phyloP scores from a whole-genome alignment of 2,113 vertebrate species.

The Pachypanchax playfairii region DNA sequence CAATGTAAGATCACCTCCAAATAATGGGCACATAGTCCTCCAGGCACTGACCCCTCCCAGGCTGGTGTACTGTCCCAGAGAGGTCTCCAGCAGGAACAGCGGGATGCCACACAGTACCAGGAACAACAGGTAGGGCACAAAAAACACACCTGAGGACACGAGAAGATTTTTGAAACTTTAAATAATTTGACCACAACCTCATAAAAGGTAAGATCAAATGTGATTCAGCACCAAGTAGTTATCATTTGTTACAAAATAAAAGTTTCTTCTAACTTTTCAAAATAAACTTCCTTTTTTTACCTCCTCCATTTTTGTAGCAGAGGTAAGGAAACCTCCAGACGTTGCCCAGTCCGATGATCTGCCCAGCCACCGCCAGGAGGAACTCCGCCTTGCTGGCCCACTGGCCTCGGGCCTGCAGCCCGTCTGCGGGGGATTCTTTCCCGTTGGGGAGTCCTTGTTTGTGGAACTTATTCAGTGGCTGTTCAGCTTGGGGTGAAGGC shows the following conservation, averaged over 20 bases:
- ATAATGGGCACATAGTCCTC: constrained; percentile 75
- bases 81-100: constrained; percentile 80
- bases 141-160: constrained; percentile 74
- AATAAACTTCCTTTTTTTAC: no score
- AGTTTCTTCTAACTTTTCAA: not conserved
- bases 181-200: no score
- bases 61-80: constrained; percentile 78
- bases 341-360: constrained; percentile 79
- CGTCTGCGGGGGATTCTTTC: constrained; percentile 20
- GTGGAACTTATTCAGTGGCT: constrained; percentile 30
- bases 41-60: constrained; percentile 78
- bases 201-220: not conserved
- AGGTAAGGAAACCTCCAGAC: constrained; percentile 80
- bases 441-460: constrained; percentile 7
- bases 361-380: constrained; percentile 77
- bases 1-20: constrained; percentile 67
- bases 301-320: constrained; percentile 82
- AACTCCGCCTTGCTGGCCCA: constrained; percentile 78
- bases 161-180: not conserved
- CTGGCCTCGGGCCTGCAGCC: constrained; percentile 67
- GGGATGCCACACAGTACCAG: constrained; percentile 78
- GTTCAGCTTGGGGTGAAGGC: constrained; percentile 19
- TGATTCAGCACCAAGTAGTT: no score
- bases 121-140: constrained; percentile 79
- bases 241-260: no score